Evolutionary conservation across 2,113 vertebrate species (phyloP), one percentile per base, ranked within the genome.

Genomic region (Chunga burmeisteri): DNA sequence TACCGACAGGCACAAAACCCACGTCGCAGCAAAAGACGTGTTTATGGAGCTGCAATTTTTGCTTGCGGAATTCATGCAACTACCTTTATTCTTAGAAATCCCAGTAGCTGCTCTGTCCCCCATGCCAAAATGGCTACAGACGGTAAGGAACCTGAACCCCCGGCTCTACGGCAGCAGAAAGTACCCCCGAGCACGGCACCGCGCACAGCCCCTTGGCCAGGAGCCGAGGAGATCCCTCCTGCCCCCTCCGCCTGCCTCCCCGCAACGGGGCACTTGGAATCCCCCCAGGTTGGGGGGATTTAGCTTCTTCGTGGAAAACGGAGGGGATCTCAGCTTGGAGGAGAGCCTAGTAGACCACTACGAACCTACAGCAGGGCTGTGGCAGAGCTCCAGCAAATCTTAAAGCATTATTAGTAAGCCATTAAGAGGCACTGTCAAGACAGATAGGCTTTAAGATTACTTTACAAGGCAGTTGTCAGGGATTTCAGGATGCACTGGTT

Each of bases 341-440:
- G 5, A 74, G 25, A 86, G 59, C n/a, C 32, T 0, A 40, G 25
- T 0, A 80, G 36, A 49, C 27, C 55, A 30, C 47, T 21, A 9
- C 2, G 11, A 74, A 67, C 61, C 44, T 34, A 16, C 53, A 93
- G 88, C 73, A 52, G 70, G 77, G 61, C 78, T 55, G 74, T 40
- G 90, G 88, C 90, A 93, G 42, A 29, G 65, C 90, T 85, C 88
- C 94, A 90, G 70, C 79, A 73, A 17, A 93, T 50, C 88, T 80
- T 47, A 29, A 38, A 67, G 82, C 86, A 26, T 90, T 92, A 79
- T 80, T 56, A 94, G 94, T 38, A 81, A 93, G 93, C 92, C 75
- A 86, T 90, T 82, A 86, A 88, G 82, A 88, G 71, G 78, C 62
- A 52, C 88, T 86, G 86, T 77, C 93, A 90, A 85, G 95, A 78